These are phyloP conservation scores for Rissa tridactyla DNA, from an alignment of 2,113 vertebrate genomes.

Conservation along the genomic window DNA sequence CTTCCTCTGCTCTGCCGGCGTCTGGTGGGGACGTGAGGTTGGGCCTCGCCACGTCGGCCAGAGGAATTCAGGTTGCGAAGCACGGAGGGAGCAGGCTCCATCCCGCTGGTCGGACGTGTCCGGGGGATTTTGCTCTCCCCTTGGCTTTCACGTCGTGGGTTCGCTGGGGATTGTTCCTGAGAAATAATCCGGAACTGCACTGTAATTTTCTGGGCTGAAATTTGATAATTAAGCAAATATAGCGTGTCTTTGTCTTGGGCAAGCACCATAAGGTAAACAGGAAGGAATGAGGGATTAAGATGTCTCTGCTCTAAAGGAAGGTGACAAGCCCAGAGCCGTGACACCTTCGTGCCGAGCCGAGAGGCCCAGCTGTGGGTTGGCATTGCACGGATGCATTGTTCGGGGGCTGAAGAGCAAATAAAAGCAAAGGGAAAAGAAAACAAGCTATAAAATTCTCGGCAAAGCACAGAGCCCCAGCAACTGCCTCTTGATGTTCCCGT, in stretches of 20 bases:
- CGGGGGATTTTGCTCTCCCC: not conserved
- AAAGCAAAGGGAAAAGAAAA: conserved; percentile 78
- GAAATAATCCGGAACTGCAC: not conserved
- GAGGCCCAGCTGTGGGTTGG: conserved; percentile 65
- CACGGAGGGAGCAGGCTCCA: rapidly evolving
- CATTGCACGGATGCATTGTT: conserved; percentile 68
- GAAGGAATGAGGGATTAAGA: conserved; percentile 77
- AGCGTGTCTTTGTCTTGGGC: conserved; percentile 62
- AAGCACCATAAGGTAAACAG: conserved; percentile 75
- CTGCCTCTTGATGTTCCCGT: conserved; percentile 63
- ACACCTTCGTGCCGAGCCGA: conserved; percentile 34
- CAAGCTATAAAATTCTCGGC: conserved; percentile 74
- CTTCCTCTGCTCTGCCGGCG: not conserved
- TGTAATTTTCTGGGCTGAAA: conserved; percentile 65
- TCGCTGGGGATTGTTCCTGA: conserved; percentile 10
- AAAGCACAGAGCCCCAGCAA: conserved; percentile 51
- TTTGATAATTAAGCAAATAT: conserved; percentile 74
- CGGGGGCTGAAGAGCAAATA: conserved; percentile 73
- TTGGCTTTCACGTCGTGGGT: rapidly evolving
- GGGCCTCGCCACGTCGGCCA: rapidly evolving
- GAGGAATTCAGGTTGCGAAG: not conserved
- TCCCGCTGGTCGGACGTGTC: rapidly evolving
- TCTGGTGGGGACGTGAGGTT: not conserved
- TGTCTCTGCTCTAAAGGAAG: conserved; percentile 57
- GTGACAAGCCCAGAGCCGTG: conserved; percentile 53